These are phyloP conservation scores for Leptinotarsa peninsularis DNA, from an alignment of 2,888 invertebrate species.

Conservation along the genomic window DNA sequence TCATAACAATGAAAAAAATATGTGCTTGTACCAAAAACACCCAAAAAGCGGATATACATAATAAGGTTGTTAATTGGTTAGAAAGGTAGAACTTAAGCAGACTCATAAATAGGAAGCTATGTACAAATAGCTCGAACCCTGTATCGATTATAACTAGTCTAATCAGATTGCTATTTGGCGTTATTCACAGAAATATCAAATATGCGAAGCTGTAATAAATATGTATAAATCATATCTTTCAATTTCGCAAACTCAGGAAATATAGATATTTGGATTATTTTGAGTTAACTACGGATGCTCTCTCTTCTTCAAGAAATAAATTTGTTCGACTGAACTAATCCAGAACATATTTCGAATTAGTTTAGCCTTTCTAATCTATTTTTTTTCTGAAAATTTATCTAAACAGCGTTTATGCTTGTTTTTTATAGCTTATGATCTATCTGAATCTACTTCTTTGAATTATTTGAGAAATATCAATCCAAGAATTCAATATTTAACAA, in stretches of 20 bases:
- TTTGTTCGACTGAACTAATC: not conserved
- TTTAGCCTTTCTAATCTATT: too few relatives aligned
- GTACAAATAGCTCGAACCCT: constrained; percentile 64
- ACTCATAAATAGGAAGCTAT: constrained; percentile 65
- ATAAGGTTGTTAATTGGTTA: not conserved
- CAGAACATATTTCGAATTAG: too few relatives aligned
- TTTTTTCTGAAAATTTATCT: too few relatives aligned
- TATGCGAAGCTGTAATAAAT: not conserved
- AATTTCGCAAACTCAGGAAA: not conserved
- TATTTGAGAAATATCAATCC: too few relatives aligned
- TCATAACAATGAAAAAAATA: not conserved
- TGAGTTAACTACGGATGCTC: not conserved
- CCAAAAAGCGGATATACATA: not conserved
- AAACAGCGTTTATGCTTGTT: too few relatives aligned
- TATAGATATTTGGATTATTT: not conserved
- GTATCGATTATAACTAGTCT: constrained; percentile 63
- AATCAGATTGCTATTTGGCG: constrained; percentile 48
- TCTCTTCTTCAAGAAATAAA: not conserved
- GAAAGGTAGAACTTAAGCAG: constrained; percentile 12
- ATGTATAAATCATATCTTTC: not conserved
- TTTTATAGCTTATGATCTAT: too few relatives aligned
- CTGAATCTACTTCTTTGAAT: too few relatives aligned
- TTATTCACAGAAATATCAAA: not conserved
- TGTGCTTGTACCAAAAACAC: not conserved
- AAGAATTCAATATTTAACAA: too few relatives aligned